phyloP scores from a whole-genome alignment of 1,140 invertebrate genomes.

The Bombus fervidus region DNA sequence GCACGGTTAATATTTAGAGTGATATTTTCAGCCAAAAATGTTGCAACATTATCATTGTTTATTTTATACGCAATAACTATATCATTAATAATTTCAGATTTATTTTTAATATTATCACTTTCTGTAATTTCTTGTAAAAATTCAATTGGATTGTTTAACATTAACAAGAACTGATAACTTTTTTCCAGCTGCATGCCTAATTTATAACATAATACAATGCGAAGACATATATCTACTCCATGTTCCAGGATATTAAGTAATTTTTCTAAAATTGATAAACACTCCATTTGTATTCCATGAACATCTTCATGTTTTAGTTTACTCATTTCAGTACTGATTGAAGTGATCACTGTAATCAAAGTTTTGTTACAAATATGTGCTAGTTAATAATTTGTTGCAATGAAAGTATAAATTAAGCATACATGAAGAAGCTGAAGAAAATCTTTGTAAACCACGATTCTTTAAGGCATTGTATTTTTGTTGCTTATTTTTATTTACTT shows the following conservation, averaged over 20 bases:
- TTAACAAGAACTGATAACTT: conserved; percentile 83
- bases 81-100: conserved; percentile 84
- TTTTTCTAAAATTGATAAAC: conserved; percentile 71
- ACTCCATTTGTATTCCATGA: conserved; percentile 72
- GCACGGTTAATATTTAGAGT: conserved; percentile 77
- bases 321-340: conserved; percentile 18
- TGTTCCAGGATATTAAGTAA: conserved; percentile 73
- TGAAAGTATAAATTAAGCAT: conserved; percentile 35
- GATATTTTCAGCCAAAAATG: conserved; percentile 81
- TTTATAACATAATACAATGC: conserved; percentile 83
- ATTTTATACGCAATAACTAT: conserved; percentile 82
- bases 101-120: conserved; percentile 81
- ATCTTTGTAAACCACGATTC: conserved; percentile 68
- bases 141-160: conserved; percentile 81
- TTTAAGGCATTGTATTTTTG: conserved; percentile 67
- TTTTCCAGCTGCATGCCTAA: conserved; percentile 83
- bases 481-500: conserved; percentile 59
- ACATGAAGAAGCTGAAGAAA: conserved; percentile 71
- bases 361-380: neutral
- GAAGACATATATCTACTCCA: conserved; percentile 82
- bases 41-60: conserved; percentile 77
- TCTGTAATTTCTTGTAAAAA: conserved; percentile 83
- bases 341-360: conserved; percentile 38
- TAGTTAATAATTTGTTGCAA: neutral
- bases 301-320: conserved; percentile 50